Base-by-base conservation (phyloP, 2,797 vertebrate species). In the Enteromius radiatus region DNA sequence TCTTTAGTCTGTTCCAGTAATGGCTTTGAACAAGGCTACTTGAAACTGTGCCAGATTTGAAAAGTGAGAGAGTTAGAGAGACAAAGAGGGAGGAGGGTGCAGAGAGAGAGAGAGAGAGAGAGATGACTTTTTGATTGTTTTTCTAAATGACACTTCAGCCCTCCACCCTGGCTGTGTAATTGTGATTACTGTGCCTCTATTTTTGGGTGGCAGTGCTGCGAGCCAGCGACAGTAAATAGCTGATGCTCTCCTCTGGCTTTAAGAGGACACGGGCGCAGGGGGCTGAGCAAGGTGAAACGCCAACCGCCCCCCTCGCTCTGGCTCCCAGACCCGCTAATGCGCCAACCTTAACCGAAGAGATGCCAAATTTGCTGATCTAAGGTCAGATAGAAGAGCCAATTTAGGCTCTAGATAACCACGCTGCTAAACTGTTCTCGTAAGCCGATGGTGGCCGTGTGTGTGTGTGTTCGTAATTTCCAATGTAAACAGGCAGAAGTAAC, bases 71-170 rank as follows among this genome's bases (percentile, higher is more conserved):
- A 41, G 65, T 12, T 54, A 73, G 76, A 52, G 68, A 54, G 49
- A 54, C 6, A 70, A 49, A 67, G 63, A 52, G 73, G 23, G 61
- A 76, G 78, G 76, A 52, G 79, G 82, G 80, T 14, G 49, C 52
- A 33, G 43, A 78, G 56, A 81, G 36, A 63, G 80, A 73, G 75
- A 61, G 69, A 67, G 67, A 81, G 80, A 80, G 78, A 87, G 86
- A 73, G 86, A 89, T 85, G 88, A 85, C 86, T 88, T 89, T 88
- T 87, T 89, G 88, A 90, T 89, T 89, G 87, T 89, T 87, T 86
- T 90, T 88, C 89, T 88, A 85, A 88, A 90, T 88, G 86, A 89
- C 88, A 91, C 90, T 89, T 91, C 88, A 89, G 87, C 81, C 82
- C 85, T 89, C 82, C 83, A 88, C 74, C 82, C 86, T 54, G 87